Evolutionary conservation across 2,888 invertebrate species (phyloP), one percentile per base, ranked within the genome.

Genomic region (Osmoderma eremita): DNA sequence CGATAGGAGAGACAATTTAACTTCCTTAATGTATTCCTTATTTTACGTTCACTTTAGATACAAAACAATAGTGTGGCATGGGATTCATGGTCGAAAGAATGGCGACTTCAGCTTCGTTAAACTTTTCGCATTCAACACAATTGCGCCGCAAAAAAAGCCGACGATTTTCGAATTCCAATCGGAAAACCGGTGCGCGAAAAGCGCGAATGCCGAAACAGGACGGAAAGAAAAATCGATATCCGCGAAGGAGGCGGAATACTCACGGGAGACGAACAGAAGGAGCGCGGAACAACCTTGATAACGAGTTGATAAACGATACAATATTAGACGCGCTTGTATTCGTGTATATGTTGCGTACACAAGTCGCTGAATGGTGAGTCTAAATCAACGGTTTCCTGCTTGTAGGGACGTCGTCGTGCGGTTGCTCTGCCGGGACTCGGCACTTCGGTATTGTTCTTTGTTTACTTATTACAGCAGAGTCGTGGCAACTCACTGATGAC

Each of bases 311-410:
- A 61, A 18, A 48, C 45, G 58, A 45, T 61, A 61, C 45, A 45
- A 61, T 61, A 61, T 61, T 61, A 42, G 48, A 10, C 45, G 24
- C 41, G 12, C 20, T 17, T 41, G 22, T 56, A 30, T 45, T 24
- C 45, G 45, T 45, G 18, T 61, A 36, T 18, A 42, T 56, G 41
- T n/a, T 56, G 30, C 15, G 30, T 45, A 24, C 30, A 48, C 30
- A 61, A 61, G 58, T 61, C 45, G 36, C 22, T 42, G 58, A 45
- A 61, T 61, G 45, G 56, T 45, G 58, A 45, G 45, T 45, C 45
- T 61, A 61, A 61, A 61, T 61, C 58, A 45, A 36, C 58, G 58
- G 45, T 61, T 61, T 61, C 58, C 58, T 61, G 58, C 58, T 61
- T 61, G 58, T 30, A 36, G 58, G 58, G 58, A 61, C 58, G 58